Percentiles rank a stretch among this genome's conserved stretches.
Conservation (phyloP, 2,888 invertebrate species). For the Trissolcus brochymenae region DNA sequence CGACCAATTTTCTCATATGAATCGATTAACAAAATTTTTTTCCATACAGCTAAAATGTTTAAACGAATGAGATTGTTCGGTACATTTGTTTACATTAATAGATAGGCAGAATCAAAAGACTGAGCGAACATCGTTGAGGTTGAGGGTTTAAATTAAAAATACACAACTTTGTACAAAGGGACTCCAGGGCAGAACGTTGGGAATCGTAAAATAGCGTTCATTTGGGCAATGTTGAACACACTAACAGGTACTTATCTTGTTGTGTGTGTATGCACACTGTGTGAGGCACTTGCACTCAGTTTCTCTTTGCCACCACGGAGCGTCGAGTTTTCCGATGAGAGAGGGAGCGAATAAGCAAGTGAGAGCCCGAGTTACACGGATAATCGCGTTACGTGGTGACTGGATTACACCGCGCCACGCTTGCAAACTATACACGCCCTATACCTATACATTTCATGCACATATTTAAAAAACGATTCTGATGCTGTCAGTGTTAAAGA, state of each 20-base stretch:
- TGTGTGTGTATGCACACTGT: constrained; percentile 29
- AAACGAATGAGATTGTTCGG: constrained; percentile 20
- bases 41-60: not conserved
- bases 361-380: constrained; percentile 67
- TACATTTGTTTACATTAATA: constrained; percentile 27
- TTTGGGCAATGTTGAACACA: constrained; percentile 36
- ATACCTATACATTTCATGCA: constrained; percentile 12
- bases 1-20: too few species aligned
- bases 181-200: constrained; percentile 13
- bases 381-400: constrained; percentile 73
- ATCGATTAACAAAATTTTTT: too few species aligned
- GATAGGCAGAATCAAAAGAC: constrained; percentile 6
- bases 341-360: constrained; percentile 58
- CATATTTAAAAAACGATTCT: constrained; percentile 37
- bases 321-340: constrained; percentile 62
- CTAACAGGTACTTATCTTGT: constrained; percentile 46
- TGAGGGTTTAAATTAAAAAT: constrained; percentile 37
- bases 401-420: constrained; percentile 73
- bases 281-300: constrained; percentile 25
- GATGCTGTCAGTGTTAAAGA: constrained; percentile 13
- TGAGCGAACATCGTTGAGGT: constrained; percentile 23
- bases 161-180: constrained; percentile 25
- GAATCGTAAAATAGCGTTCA: constrained; percentile 32
- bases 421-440: constrained; percentile 42
- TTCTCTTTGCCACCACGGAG: constrained; percentile 61